Percentiles rank a stretch among this genome's conserved stretches.
Evolutionary conservation across 2,888 invertebrate genomes (phyloP).

Genomic region (Julus scanicus): DNA sequence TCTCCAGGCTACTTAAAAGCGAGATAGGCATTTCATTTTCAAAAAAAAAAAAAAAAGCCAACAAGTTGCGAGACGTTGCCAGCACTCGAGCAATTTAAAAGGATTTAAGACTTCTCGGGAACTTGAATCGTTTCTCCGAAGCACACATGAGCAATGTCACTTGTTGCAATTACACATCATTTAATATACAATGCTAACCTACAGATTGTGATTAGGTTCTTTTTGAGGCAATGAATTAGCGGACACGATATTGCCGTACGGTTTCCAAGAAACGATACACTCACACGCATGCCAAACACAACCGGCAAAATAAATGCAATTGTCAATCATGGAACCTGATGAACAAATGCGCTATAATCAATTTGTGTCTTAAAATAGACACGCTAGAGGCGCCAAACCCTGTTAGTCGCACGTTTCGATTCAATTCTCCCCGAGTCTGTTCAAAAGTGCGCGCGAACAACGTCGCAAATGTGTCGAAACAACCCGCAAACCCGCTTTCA

Average conservation of each 20-base stretch:
- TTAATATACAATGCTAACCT: conserved; percentile 24
- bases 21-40: not conserved
- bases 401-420: not conserved
- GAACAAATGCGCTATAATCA: not conserved
- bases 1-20: conserved; percentile 18
- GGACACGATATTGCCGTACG: not conserved
- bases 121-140: not conserved
- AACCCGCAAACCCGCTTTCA: not conserved
- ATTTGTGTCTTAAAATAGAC: conserved; percentile 24
- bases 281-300: not conserved
- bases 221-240: not conserved
- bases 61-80: not conserved
- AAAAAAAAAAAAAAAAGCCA: not conserved
- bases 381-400: not conserved
- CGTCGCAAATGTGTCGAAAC: not conserved
- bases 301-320: conserved; percentile 22
- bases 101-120: conserved; percentile 19
- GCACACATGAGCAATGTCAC: conserved; percentile 23
- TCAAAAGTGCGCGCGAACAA: not conserved
- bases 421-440: not conserved
- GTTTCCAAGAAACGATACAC: conserved; percentile 7
- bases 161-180: conserved; percentile 30
- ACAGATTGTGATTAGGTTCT: conserved; percentile 27
- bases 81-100: conserved; percentile 25
- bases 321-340: conserved; percentile 1